Conservation (phyloP, 1,140 invertebrate genomes). For the Aradophagus sp. region DNA sequence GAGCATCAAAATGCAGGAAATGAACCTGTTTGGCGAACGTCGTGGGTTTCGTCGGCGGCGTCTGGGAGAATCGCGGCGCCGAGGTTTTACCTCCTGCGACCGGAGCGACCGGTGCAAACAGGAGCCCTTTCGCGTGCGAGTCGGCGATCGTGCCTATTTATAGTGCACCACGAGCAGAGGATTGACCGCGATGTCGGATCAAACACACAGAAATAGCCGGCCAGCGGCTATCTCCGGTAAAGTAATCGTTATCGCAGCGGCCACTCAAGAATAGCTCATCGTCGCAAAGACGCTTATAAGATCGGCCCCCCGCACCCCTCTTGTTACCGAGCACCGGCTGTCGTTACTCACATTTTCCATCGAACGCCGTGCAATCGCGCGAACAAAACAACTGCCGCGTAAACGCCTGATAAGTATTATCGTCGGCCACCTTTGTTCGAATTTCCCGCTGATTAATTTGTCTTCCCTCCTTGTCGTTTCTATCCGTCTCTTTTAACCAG, state of each 20-base stretch:
- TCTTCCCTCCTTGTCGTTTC: too few species aligned
- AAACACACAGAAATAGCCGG: conserved; percentile 46
- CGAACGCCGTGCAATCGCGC: conserved; percentile 25
- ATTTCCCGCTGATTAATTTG: too few species aligned
- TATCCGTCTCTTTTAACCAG: too few species aligned
- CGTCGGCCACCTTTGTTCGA: conserved; percentile 15
- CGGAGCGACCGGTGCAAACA: conserved; percentile 28
- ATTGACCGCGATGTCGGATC: conserved; percentile 49
- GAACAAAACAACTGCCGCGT: conserved; percentile 21
- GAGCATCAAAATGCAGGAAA: conserved; percentile 27
- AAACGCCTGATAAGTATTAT: conserved; percentile 17
- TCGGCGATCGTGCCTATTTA: too few species aligned
- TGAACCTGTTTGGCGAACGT: conserved; percentile 31
- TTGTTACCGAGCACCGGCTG: conserved; percentile 14
- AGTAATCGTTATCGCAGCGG: conserved; percentile 42
- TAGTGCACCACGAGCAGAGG: conserved; percentile 35
- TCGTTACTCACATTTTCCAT: conserved; percentile 31
- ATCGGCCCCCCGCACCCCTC: conserved; percentile 10
- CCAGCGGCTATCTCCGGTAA: conserved; percentile 27
- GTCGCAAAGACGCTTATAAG: conserved; percentile 29
- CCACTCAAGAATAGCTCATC: conserved; percentile 28
- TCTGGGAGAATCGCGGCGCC: conserved; percentile 11
- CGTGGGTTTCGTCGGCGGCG: conserved; percentile 16
- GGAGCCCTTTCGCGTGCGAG: conserved; percentile 32
- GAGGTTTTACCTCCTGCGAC: conserved; percentile 22